Evolutionary conservation across 2,797 vertebrate species (phyloP).

Genomic region (Melanotaenia boesemani): DNA sequence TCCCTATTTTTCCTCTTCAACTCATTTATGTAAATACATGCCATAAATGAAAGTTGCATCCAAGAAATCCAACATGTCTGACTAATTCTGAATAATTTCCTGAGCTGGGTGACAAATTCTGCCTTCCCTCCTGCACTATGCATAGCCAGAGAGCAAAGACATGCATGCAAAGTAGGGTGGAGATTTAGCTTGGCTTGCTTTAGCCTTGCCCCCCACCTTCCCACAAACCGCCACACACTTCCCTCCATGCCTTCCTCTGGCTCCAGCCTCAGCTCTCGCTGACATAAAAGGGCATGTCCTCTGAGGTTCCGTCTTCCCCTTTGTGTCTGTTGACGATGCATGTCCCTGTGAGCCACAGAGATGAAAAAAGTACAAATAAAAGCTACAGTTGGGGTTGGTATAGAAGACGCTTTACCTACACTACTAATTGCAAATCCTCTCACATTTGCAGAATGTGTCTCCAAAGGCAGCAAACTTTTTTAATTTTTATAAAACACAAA

Average conservation of each 20-base stretch:
- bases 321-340: conserved; percentile 43
- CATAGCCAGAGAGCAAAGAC: conserved; percentile 60
- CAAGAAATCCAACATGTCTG: conserved; percentile 67
- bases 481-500: conserved; percentile 18
- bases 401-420: conserved; percentile 2
- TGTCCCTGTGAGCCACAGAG: conserved; percentile 35
- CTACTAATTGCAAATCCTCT: conserved; percentile 21
- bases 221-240: conserved; percentile 38
- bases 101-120: conserved; percentile 75
- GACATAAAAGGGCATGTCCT: conserved; percentile 74
- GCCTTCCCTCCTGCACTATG: conserved; percentile 66
- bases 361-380: conserved; percentile 9
- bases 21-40: conserved; percentile 48
- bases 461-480: conserved; percentile 21
- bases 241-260: conserved; percentile 32
- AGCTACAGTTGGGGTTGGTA: conserved; percentile 1
- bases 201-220: conserved; percentile 54
- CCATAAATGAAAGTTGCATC: conserved; percentile 65
- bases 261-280: conserved; percentile 40
- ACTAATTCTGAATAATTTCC: conserved; percentile 75
- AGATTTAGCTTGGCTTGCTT: conserved; percentile 70
- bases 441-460: conserved; percentile 18
- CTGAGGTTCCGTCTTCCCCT: conserved; percentile 57
- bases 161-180: conserved; percentile 77
- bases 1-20: conserved; percentile 21